Percentiles rank a stretch among this genome's conserved stretches.
Conservation (phyloP, 2,797 vertebrate species). For the Acropternis orthonyx region DNA sequence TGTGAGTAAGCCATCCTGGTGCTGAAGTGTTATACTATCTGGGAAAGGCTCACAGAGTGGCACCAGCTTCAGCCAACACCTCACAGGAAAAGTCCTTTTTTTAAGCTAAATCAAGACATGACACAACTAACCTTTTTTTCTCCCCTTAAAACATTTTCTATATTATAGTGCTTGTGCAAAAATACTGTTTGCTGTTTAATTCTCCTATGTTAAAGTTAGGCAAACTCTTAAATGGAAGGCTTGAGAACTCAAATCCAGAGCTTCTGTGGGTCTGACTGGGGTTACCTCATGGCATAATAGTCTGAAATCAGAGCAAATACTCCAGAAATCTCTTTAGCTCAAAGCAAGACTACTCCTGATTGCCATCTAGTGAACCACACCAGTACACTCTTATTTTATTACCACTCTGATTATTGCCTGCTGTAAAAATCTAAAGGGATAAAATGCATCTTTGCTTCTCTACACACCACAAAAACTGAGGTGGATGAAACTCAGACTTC, state of each 20-base stretch:
- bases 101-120: neutral
- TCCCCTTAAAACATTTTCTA: neutral
- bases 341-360: slow-evolving; percentile 22
- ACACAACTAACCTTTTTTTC: neutral
- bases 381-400: neutral
- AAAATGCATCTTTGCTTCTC: neutral
- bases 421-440: neutral
- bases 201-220: neutral
- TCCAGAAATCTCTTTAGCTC: neutral
- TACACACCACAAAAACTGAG: neutral
- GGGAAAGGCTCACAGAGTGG: neutral
- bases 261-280: neutral
- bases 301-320: neutral
- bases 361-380: slow-evolving; percentile 24
- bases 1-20: neutral
- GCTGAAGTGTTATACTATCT: neutral
- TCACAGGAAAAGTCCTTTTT: neutral
- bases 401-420: neutral
- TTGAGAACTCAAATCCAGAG: neutral
- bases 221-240: neutral
- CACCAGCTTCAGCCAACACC: neutral
- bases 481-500: neutral
- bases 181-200: neutral
- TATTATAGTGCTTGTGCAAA: neutral
- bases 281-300: neutral